Conservation (phyloP, 2,797 vertebrate genomes). For the Eurystomus glaucurus region DNA sequence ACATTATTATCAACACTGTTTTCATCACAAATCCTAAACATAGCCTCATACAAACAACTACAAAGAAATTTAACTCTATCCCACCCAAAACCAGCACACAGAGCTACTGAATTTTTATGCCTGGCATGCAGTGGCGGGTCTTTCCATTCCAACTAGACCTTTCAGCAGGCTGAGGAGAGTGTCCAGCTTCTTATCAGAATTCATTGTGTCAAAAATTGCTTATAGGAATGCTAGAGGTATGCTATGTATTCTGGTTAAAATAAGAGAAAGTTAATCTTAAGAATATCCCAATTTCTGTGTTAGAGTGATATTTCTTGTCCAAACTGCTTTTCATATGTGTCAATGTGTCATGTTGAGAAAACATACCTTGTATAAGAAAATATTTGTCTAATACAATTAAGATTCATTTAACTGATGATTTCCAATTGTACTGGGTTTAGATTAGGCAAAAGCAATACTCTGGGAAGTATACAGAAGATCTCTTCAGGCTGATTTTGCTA, state of each 20-base stretch:
- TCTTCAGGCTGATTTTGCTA: conserved; percentile 10
- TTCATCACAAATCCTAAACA: background rate
- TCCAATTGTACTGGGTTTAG: background rate
- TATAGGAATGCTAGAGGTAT: background rate
- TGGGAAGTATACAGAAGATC: background rate
- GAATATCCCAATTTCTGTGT: background rate
- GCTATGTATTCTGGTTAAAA: background rate
- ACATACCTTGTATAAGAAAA: background rate
- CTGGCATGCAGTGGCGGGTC: fast-evolving
- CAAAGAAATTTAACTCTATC: background rate
- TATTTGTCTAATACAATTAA: background rate
- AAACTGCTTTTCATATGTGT: background rate
- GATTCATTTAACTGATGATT: conserved; percentile 22
- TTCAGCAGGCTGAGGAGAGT: fast-evolving
- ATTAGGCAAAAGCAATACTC: background rate
- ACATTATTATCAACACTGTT: background rate
- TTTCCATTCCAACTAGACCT: background rate
- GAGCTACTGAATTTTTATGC: background rate
- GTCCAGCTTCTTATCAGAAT: background rate
- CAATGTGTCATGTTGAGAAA: background rate
- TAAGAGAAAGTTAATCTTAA: background rate
- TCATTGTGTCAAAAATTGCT: background rate
- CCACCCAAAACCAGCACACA: background rate
- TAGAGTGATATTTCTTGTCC: background rate
- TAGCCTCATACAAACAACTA: fast-evolving